Evolutionary conservation across 2,113 vertebrate species (phyloP), one percentile per base, ranked within the genome.

Genomic region (Hypocryptadius cinnamomeus): DNA sequence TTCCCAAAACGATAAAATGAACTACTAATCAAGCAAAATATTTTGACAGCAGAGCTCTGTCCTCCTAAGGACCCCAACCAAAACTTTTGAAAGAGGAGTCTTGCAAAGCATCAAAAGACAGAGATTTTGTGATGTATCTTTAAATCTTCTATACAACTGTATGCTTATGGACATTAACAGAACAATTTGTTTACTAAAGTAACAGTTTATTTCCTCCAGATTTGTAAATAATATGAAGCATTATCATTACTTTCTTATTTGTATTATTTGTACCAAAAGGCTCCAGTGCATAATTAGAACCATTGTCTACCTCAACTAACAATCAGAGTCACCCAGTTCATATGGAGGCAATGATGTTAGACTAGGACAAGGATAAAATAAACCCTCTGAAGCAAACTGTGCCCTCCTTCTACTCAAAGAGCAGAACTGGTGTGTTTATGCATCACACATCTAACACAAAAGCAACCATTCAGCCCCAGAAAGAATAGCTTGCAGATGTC

Each of bases 361-460:
- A 60, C 37, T 25, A 92, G 47, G 47, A 70, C 76, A 83, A 83
- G 44, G 60, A 74, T 45, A 94, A 95, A 94, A 92, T 91, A 90
- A 92, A 40, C 33, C 56, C 57, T 91, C 44, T 88, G 48, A 83
- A 90, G 60, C 40, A 95, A 92, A 79, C 59, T 44, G 40, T 91
- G 87, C 51, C 84, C 81, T 94, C 73, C 33, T 95, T 91, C 80
- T 74, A 74, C 54, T 90, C 63, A 83, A 91, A 85, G 66, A 90
- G 64, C 54, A 91, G 64, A 88, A 90, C 40, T 80, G 19, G 53
- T 81, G 61, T 90, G 68, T 92, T 93, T 94, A 89, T 94, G 69
- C 86, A 91, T 93, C 91, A 90, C 91, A 92, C 37, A 86, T 95
- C 64, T 90, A 95, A 81, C 91, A 96, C 87, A 96, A 95, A 96